These are phyloP conservation scores for Anthopleura sola DNA, from an alignment of 64 coral and sea anemone genomes.

Conservation along the genomic window DNA sequence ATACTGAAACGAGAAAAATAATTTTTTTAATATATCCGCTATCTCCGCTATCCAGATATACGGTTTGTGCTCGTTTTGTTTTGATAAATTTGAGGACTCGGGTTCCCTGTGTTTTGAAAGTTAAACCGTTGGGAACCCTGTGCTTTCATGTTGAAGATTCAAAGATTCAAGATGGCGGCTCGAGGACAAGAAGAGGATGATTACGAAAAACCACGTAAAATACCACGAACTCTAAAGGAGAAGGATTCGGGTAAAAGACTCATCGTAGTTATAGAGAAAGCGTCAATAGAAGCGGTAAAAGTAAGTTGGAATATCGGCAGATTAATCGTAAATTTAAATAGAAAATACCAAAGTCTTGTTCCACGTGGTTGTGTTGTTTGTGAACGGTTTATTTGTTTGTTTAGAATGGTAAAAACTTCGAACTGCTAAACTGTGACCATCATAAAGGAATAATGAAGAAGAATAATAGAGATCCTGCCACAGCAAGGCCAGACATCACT, in stretches of 20 bases:
- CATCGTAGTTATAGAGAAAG: slow-evolving; percentile 90
- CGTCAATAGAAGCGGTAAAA: slow-evolving; percentile 94
- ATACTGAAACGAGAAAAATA: too few species aligned
- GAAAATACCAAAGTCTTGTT: too few species aligned
- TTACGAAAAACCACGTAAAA: slow-evolving; percentile 86
- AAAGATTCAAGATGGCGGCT: slow-evolving; percentile 51
- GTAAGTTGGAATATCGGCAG: slow-evolving; percentile 16
- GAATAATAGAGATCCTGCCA: slow-evolving; percentile 71
- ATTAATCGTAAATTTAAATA: not conserved
- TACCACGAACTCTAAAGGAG: slow-evolving; percentile 88
- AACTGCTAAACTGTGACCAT: slow-evolving; percentile 91
- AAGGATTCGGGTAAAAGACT: slow-evolving; percentile 95
- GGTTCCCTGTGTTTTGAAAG: not conserved
- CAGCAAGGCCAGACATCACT: slow-evolving; percentile 88
- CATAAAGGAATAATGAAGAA: slow-evolving; percentile 97
- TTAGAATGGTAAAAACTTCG: slow-evolving; percentile 98
- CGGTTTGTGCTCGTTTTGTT: too few species aligned
- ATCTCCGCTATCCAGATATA: too few species aligned
- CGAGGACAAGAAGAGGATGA: slow-evolving; percentile 66
- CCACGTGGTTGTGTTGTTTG: not conserved
- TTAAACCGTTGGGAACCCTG: not conserved
- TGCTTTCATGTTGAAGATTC: not conserved
- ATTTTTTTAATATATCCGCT: too few species aligned
- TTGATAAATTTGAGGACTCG: too few species aligned
- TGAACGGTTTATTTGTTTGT: not conserved